Percentiles rank a stretch among this genome's conserved stretches.
These are phyloP conservation scores for Hybognathus amarus DNA, from an alignment of 2,797 vertebrate genomes.

Conservation along the genomic window DNA sequence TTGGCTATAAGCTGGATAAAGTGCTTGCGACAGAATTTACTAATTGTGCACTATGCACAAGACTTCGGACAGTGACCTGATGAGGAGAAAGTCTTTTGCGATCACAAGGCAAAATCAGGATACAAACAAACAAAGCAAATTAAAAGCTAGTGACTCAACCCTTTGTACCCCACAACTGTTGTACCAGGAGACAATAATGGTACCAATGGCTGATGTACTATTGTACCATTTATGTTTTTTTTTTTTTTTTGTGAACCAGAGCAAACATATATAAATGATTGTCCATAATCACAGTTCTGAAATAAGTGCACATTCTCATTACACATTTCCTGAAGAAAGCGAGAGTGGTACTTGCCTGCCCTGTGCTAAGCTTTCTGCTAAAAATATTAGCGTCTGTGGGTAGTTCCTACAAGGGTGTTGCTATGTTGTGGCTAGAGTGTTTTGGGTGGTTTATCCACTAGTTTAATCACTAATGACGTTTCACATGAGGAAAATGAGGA, in stretches of 20 bases:
- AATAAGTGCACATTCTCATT: not conserved
- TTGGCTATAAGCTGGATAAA: constrained; percentile 71
- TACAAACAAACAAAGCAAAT: not conserved
- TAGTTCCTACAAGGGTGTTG: not conserved
- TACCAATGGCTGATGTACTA: not conserved
- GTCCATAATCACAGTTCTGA: not conserved
- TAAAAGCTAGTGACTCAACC: not conserved
- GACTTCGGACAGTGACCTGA: constrained; percentile 67
- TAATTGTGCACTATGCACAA: constrained; percentile 63
- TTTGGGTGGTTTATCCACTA: not conserved
- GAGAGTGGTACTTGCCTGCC: too few relatives aligned
- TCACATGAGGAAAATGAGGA: not conserved
- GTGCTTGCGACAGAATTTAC: constrained; percentile 67
- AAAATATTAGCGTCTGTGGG: not conserved
- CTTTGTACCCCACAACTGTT: not conserved
- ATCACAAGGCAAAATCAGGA: not conserved
- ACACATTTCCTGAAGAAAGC: not conserved
- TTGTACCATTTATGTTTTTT: not conserved
- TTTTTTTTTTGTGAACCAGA: not conserved
- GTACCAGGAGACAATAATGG: not conserved
- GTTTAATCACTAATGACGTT: not conserved
- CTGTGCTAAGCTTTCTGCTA: not conserved
- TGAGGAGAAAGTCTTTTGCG: constrained; percentile 30
- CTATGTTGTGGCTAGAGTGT: not conserved
- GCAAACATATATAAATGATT: not conserved